Conservation (phyloP, 2,797 vertebrate genomes). For the Pseudopleuronectes americanus region DNA sequence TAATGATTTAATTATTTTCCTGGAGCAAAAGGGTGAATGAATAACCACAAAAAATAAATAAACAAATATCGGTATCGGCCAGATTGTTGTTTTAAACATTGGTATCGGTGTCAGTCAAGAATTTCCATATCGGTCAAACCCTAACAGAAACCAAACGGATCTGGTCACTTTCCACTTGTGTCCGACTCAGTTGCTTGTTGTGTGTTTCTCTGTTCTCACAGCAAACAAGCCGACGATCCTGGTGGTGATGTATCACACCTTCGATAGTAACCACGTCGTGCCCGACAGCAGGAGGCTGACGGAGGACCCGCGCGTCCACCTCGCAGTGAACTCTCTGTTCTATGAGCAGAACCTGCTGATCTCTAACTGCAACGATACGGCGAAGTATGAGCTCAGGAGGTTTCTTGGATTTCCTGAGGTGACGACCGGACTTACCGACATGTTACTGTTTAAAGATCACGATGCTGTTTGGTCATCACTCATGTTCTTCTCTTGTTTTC, state of each 20-base stretch:
- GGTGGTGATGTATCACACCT: constrained; percentile 67
- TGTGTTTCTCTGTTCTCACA: background rate
- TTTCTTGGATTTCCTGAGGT: background rate
- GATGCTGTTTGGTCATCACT: too few species aligned
- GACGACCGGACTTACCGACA: background rate
- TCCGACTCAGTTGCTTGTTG: background rate
- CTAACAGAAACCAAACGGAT: too few species aligned
- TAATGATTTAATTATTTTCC: too few species aligned
- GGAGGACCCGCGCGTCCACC: fast-evolving
- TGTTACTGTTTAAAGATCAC: too few species aligned
- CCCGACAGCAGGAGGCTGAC: constrained; percentile 4
- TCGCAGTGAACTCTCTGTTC: constrained; percentile 52
- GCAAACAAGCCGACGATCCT: constrained; percentile 28
- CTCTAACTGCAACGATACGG: background rate
- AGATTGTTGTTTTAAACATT: too few species aligned
- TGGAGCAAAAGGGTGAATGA: too few species aligned
- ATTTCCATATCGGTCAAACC: too few species aligned
- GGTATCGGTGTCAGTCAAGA: too few species aligned
- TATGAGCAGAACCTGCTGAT: fast-evolving
- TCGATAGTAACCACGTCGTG: fast-evolving
- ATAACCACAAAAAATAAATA: too few species aligned
- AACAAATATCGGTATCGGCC: too few species aligned
- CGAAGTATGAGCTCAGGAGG: fast-evolving
- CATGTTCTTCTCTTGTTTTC: too few species aligned
- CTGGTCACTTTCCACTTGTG: too few species aligned